Conservation (phyloP, 2,888 invertebrate species). For the Octodonta nipae region DNA sequence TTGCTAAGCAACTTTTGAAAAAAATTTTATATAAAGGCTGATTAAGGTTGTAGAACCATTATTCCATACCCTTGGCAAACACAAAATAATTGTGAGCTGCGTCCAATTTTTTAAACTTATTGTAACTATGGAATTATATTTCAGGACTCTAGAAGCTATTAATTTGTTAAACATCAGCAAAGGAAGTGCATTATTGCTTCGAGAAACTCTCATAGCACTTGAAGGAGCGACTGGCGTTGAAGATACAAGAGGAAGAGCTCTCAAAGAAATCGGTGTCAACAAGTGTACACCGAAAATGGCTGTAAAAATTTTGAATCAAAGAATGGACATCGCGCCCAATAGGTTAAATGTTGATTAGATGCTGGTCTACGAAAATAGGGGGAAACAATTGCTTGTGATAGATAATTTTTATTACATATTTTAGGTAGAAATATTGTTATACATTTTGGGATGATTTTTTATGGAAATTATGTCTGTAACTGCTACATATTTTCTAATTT, state of each 20-base stretch:
- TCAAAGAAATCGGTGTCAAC: conserved; percentile 46
- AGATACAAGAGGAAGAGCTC: conserved; percentile 32
- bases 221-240: conserved; percentile 38
- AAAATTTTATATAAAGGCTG: too few species aligned
- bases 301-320: conserved; percentile 42
- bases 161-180: conserved; percentile 59
- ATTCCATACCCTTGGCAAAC: too few species aligned
- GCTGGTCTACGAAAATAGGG: background rate
- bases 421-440: too few species aligned
- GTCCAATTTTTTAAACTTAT: background rate
- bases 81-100: too few species aligned
- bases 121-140: too few species aligned
- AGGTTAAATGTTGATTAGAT: conserved; percentile 28
- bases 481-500: too few species aligned
- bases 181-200: conserved; percentile 64
- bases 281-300: conserved; percentile 41
- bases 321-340: conserved; percentile 42
- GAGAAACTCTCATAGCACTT: conserved; percentile 45
- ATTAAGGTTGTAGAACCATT: too few species aligned
- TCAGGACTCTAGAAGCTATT: conserved; percentile 62
- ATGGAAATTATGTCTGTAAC: too few species aligned
- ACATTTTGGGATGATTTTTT: too few species aligned
- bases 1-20: too few species aligned
- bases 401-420: too few species aligned
- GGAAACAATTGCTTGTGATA: too few species aligned